Conservation (phyloP, 2,888 invertebrate genomes). For the Andrena chrysosceles region DNA sequence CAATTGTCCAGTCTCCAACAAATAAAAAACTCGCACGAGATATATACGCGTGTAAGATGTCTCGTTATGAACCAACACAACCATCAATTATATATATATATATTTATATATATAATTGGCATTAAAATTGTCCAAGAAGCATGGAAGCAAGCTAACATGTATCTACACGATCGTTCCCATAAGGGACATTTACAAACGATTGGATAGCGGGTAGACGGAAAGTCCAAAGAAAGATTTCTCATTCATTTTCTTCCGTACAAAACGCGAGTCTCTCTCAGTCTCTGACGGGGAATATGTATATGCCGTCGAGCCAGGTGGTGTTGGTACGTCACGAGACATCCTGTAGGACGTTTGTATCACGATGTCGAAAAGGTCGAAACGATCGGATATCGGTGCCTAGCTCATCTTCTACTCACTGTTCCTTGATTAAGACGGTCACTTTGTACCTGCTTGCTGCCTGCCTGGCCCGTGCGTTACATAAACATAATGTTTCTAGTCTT, state of each 20-base stretch:
- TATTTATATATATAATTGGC: constrained; percentile 4
- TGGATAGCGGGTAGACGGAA: background rate
- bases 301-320: constrained; percentile 21
- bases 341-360: constrained; percentile 63
- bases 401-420: constrained; percentile 70
- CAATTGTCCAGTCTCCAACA: constrained; percentile 78
- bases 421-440: constrained; percentile 75
- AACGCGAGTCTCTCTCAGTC: constrained; percentile 9
- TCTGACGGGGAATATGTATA: background rate
- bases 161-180: background rate
- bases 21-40: constrained; percentile 61
- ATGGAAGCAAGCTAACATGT: background rate
- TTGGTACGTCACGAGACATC: constrained; percentile 52
- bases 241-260: background rate
- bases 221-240: background rate
- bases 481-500: constrained; percentile 68
- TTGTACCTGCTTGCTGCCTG: constrained; percentile 76
- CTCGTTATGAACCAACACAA: constrained; percentile 51
- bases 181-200: background rate
- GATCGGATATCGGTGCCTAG: constrained; percentile 73
- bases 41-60: constrained; percentile 61
- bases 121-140: background rate
- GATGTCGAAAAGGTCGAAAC: constrained; percentile 76
- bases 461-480: constrained; percentile 71
- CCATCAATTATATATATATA: background rate